These are phyloP conservation scores for Agelastica alni DNA, from an alignment of 2,888 invertebrate genomes.

Conservation along the genomic window DNA sequence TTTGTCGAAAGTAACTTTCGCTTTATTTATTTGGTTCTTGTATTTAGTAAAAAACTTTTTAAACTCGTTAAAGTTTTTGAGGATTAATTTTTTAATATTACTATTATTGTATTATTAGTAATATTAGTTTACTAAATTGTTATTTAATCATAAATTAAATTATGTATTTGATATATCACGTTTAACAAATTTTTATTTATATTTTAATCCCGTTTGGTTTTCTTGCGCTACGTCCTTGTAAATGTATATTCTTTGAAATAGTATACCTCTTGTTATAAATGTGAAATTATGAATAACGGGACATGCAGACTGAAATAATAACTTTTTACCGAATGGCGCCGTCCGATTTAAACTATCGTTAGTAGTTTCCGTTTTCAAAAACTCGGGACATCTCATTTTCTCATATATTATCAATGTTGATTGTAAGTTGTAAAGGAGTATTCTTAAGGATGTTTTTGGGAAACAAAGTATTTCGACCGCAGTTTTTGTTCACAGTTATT, in stretches of 20 bases:
- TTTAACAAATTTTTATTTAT: no score
- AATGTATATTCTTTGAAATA: neutral
- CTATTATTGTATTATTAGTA: no score
- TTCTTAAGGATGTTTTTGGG: conserved; percentile 5
- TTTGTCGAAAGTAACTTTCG: no score
- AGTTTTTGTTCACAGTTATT: conserved; percentile 1
- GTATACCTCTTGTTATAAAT: conserved; percentile 7
- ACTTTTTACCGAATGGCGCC: conserved; percentile 27
- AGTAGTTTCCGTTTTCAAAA: conserved; percentile 20
- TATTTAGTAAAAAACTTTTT: no score
- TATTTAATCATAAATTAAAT: no score
- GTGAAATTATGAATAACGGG: conserved; percentile 23
- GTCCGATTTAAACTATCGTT: conserved; percentile 14
- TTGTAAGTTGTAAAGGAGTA: conserved; percentile 8
- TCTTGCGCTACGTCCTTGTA: neutral
- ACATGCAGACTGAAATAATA: conserved; percentile 24
- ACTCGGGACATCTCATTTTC: conserved; percentile 22
- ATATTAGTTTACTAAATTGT: no score
- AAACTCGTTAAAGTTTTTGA: no score
- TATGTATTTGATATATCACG: no score
- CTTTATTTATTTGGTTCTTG: no score
- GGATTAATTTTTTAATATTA: no score
- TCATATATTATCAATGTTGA: conserved; percentile 19
- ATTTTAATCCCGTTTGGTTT: neutral
- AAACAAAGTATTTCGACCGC: neutral